Conservation (phyloP, 2,888 invertebrate species). For the Octonoba sinensis region DNA sequence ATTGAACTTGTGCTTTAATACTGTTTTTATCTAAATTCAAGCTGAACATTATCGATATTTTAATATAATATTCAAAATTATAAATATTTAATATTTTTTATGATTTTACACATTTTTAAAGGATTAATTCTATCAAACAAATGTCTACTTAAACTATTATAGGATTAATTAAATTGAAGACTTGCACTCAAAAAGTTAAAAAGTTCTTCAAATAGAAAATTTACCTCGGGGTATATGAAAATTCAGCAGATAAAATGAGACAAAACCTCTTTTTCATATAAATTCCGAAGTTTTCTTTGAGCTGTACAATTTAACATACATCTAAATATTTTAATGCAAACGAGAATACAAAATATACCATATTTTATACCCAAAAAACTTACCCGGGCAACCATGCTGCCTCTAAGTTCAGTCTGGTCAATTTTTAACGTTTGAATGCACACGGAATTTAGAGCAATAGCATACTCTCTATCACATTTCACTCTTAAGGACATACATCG, state of each 20-base stretch:
- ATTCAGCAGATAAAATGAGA: neutral
- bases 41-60: too few relatives aligned
- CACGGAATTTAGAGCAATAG: constrained; percentile 78
- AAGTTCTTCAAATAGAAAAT: neutral
- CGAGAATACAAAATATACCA: neutral
- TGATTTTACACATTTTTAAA: too few relatives aligned
- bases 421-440: constrained; percentile 69
- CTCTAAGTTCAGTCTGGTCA: constrained; percentile 67
- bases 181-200: neutral
- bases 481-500: constrained; percentile 87
- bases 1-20: too few relatives aligned
- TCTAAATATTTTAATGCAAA: neutral
- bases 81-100: too few relatives aligned
- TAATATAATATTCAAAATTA: too few relatives aligned
- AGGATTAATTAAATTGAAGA: too few relatives aligned
- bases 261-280: neutral
- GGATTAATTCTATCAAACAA: too few relatives aligned
- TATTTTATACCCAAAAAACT: neutral
- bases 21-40: too few relatives aligned
- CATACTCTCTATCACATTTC: constrained; percentile 93
- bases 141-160: too few relatives aligned
- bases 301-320: neutral
- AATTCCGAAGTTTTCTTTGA: neutral
- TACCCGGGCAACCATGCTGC: constrained; percentile 66
- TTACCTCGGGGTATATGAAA: neutral